Conservation (phyloP, 2,113 vertebrate genomes). For the Eonycteris spelaea region DNA sequence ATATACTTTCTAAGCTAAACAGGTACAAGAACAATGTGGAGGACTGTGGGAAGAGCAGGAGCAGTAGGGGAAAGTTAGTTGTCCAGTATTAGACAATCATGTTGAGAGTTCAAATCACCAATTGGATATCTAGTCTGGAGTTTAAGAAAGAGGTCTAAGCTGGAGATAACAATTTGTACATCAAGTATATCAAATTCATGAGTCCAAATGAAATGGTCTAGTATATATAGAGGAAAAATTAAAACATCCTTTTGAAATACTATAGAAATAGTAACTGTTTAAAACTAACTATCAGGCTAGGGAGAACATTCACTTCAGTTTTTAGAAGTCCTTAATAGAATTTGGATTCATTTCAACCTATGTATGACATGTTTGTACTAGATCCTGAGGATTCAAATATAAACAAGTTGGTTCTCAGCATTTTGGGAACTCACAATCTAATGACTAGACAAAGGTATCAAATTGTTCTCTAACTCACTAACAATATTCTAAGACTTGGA, state of each 20-base stretch:
- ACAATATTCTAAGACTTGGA: neutral
- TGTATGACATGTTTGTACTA: neutral
- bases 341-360: neutral
- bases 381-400: neutral
- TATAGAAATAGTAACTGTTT: neutral
- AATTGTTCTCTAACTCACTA: neutral
- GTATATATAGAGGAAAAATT: neutral
- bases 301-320: neutral
- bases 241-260: neutral
- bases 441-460: neutral
- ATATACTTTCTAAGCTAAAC: neutral
- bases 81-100: neutral
- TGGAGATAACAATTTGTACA: neutral
- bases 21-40: neutral
- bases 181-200: neutral
- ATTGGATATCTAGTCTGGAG: neutral
- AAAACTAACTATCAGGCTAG: neutral
- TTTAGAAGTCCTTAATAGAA: neutral
- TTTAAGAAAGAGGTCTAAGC: neutral
- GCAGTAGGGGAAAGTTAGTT: neutral
- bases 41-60: neutral
- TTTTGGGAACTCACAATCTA: neutral
- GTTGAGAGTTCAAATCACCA: neutral
- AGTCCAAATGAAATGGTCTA: neutral
- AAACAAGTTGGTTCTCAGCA: neutral